Conservation (phyloP, 2,888 invertebrate species). For the Colletes collaris region DNA sequence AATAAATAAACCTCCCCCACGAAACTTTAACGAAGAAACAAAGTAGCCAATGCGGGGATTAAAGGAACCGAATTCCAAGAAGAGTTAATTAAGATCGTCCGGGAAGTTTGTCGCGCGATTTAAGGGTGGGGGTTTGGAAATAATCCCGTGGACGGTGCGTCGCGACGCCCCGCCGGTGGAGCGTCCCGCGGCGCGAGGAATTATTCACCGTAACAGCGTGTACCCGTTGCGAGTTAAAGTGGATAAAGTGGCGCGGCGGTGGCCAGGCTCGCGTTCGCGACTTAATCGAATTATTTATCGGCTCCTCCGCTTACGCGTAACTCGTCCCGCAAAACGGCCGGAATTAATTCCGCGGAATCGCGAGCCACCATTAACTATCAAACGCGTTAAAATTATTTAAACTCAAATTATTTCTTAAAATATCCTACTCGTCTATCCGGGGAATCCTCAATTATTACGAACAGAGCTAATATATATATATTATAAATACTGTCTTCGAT, state of each 20-base stretch:
- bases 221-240: constrained; percentile 27
- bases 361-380: constrained; percentile 26
- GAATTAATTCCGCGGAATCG: constrained; percentile 45
- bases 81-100: constrained; percentile 38
- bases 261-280: not conserved
- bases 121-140: constrained; percentile 31
- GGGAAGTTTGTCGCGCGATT: constrained; percentile 39
- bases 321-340: constrained; percentile 8
- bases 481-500: no score
- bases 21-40: no score
- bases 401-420: no score
- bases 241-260: constrained; percentile 31
- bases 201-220: constrained; percentile 30
- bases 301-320: constrained; percentile 38
- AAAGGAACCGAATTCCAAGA: not conserved
- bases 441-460: no score
- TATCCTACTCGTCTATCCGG: no score
- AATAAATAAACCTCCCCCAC: no score
- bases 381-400: not conserved
- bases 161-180: not conserved
- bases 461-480: no score
- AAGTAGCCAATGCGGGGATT: no score
- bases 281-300: constrained; percentile 49
- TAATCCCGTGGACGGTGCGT: constrained; percentile 16
- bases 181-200: constrained; percentile 37